These are phyloP conservation scores for Antheraea pernyi DNA, from an alignment of 1,140 invertebrate species.

Conservation along the genomic window DNA sequence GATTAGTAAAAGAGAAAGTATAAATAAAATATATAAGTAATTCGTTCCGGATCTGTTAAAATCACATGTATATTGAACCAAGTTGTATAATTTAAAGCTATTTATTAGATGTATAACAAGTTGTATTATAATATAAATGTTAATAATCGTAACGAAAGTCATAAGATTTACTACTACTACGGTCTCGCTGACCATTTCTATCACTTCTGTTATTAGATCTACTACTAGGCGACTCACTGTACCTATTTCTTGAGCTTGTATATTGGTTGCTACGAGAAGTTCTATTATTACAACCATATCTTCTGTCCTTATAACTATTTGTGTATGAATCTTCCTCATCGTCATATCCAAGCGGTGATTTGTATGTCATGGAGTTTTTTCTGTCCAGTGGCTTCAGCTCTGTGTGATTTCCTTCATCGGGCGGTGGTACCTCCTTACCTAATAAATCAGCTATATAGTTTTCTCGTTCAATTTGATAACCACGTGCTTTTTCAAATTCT, in stretches of 20 bases:
- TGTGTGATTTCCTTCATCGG: conserved; percentile 38
- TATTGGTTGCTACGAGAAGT: neutral
- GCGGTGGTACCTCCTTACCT: conserved; percentile 35
- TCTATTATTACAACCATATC: neutral
- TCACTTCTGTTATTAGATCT: conserved; percentile 4
- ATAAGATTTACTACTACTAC: conserved; percentile 18
- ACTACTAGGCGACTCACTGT: neutral
- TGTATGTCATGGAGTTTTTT: conserved; percentile 17
- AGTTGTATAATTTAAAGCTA: neutral
- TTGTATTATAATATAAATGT: conserved; percentile 4
- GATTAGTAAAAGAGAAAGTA: too few species aligned
- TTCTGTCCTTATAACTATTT: conserved; percentile 14
- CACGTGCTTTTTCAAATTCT: conserved; percentile 82
- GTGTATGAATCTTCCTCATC: conserved; percentile 17
- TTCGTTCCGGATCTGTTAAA: too few species aligned
- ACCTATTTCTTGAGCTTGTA: neutral
- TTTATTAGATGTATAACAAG: neutral
- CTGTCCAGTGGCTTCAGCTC: conserved; percentile 35
- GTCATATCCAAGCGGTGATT: conserved; percentile 28
- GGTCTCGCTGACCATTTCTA: neutral
- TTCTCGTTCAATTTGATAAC: conserved; percentile 80
- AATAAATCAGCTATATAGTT: conserved; percentile 70
- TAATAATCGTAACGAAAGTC: conserved; percentile 49
- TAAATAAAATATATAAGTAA: too few species aligned
- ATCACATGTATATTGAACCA: too few species aligned